phyloP scores from a whole-genome alignment of 2,888 invertebrate species.

The Yponomeuta sedellus region DNA sequence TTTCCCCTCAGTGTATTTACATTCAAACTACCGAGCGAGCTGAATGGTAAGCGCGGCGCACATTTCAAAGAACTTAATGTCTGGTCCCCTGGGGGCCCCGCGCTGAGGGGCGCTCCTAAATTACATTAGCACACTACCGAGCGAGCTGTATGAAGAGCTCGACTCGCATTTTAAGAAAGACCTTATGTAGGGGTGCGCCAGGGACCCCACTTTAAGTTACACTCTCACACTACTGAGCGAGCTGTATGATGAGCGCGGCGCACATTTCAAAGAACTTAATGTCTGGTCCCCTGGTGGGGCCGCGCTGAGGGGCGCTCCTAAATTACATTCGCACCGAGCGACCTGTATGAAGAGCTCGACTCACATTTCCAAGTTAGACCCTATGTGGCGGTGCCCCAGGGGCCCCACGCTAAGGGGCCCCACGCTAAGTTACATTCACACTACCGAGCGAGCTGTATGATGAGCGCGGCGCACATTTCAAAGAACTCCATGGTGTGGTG shows the following conservation, averaged over 20 bases:
- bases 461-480: conserved; percentile 99
- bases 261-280: conserved; percentile 99
- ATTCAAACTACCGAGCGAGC: conserved; percentile 88
- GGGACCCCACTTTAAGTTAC: too few species aligned
- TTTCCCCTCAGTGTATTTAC: too few species aligned
- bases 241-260: conserved; percentile 96
- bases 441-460: conserved; percentile 97
- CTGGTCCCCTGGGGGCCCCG: conserved; percentile 83
- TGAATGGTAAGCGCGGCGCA: conserved; percentile 99
- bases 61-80: conserved; percentile 99
- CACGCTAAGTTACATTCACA: neutral
- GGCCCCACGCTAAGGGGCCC: neutral
- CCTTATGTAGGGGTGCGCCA: conserved; percentile 36
- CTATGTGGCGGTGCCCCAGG: conserved; percentile 96
- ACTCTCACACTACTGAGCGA: conserved; percentile 84
- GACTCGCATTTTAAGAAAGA: conserved; percentile 99
- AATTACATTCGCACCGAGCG: conserved; percentile 80
- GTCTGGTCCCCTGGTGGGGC: conserved; percentile 91
- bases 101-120: conserved; percentile 33
- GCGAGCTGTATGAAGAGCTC: conserved; percentile 98
- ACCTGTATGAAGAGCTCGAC: conserved; percentile 98
- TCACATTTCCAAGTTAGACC: conserved; percentile 99
- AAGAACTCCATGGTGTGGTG: conserved; percentile 99
- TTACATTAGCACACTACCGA: conserved; percentile 73
- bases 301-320: neutral